Base-by-base conservation (phyloP, 2,888 invertebrate genomes). In the Oligia fasciuncula region DNA sequence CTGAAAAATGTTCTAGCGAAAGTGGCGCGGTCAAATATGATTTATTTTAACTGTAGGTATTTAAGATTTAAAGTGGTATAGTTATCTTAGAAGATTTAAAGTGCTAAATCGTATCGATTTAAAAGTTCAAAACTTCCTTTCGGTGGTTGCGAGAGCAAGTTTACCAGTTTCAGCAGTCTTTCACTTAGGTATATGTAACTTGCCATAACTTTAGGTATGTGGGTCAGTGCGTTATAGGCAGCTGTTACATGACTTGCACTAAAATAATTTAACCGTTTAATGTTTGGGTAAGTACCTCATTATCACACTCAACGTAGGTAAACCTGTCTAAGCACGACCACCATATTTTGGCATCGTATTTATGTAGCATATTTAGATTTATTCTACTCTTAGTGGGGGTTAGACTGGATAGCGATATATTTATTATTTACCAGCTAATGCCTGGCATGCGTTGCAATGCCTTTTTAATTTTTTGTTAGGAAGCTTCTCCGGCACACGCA, bases 1-100 rank as follows among this genome's bases (percentile, higher is more conserved):
- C 23, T 81, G 60, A 29, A 80, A 80, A 79, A 79, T 60, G 23
- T 46, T 79, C 40, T 40, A n/a, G 8, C 13, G 5, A 40, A 29
- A 49, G 14, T 6, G 29, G 13, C 11, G 51, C 40, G 62, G 14
- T 14, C 40, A 43, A 63, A 78, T 35, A 4, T 57, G 17, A 49
- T 51, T 29, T 54, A 29, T 62, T 63, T 46, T 40, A 57, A 57
- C 17, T 13, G 19, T 29, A 29, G 9, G 5, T 49, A 40, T 40
- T 9, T 51, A 9, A 29, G 19, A 67, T n/a, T 19, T 54, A 9
- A 54, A 54, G 23, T 54, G 54, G 19, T 23, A 54, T 23, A 54
- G 23, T 9, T 57, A 57, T 57, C 23, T 57, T 57, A 23, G 19
- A 57, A 57, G 23, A n/a, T 57, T 57, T 23, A 9, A 23, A 57